phyloP scores from a whole-genome alignment of 2,888 invertebrate genomes.

The Philhelius pedissequus region DNA sequence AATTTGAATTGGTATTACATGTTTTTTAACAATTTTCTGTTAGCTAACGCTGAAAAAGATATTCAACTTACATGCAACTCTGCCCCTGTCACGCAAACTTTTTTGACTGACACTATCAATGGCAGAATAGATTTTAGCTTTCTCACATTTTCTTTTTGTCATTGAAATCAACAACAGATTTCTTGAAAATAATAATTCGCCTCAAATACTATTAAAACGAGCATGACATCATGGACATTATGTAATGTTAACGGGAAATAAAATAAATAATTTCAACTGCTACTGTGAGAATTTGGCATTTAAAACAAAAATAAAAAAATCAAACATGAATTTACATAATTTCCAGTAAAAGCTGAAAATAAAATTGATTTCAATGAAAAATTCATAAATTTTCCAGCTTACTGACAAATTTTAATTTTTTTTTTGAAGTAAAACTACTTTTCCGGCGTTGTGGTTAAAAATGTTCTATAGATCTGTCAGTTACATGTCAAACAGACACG shows the following conservation, averaged over 20 bases:
- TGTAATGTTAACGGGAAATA: neutral
- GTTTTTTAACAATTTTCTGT: neutral
- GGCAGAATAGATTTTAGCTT: neutral
- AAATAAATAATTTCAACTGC: neutral
- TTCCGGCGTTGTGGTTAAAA: no score
- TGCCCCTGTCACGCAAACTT: constrained; percentile 1
- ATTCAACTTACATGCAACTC: constrained; percentile 4
- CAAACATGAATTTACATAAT: no score
- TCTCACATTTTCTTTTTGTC: neutral
- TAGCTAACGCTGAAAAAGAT: neutral
- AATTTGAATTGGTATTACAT: constrained; percentile 1
- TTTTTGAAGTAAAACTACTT: no score
- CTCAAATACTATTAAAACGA: neutral
- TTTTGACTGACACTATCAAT: constrained; percentile 3
- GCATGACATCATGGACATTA: neutral
- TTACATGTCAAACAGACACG: no score
- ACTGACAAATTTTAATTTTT: no score
- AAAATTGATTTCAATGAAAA: no score
- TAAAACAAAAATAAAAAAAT: no score
- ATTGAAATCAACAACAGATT: constrained; percentile 9
- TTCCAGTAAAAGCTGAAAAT: no score
- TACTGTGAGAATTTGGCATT: no score
- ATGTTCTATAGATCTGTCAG: no score
- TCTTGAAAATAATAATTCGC: neutral
- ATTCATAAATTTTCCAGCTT: no score